Evolutionary conservation across 2,797 vertebrate genomes (phyloP).

Genomic region (Allobates femoralis): DNA sequence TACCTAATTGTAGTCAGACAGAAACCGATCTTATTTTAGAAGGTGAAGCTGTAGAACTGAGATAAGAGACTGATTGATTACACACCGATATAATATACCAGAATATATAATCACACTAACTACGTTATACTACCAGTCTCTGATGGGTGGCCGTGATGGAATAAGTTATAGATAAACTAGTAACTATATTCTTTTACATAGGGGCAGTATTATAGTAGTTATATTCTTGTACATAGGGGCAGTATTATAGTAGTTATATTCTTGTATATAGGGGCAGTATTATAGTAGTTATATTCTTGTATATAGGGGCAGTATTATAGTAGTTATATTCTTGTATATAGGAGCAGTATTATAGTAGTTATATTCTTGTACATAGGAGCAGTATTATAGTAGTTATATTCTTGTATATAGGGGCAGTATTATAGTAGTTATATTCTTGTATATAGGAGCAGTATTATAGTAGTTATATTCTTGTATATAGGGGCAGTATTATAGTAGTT

Average conservation of each 20-base stretch:
- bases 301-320: slow-evolving; percentile 2
- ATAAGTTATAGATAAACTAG: not conserved
- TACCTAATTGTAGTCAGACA: not conserved
- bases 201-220: slow-evolving; percentile 20
- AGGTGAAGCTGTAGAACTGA: not conserved
- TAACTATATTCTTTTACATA: not conserved
- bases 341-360: not conserved
- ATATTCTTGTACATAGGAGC: not conserved
- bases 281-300: not conserved
- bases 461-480: not conserved
- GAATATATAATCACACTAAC: not conserved
- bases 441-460: not conserved
- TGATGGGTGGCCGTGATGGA: not conserved
- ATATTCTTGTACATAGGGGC: slow-evolving; percentile 7
- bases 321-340: slow-evolving; percentile 4
- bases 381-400: slow-evolving; percentile 1
- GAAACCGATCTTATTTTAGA: not conserved
- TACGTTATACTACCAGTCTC: not conserved
- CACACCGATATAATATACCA: not conserved
- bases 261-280: not conserved
- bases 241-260: slow-evolving; percentile 17
- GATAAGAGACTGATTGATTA: not conserved
- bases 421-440: not conserved
- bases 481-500: not conserved
- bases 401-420: too few species aligned